phyloP scores from a whole-genome alignment of 2,113 vertebrate species.

The Macrotis lagotis region DNA sequence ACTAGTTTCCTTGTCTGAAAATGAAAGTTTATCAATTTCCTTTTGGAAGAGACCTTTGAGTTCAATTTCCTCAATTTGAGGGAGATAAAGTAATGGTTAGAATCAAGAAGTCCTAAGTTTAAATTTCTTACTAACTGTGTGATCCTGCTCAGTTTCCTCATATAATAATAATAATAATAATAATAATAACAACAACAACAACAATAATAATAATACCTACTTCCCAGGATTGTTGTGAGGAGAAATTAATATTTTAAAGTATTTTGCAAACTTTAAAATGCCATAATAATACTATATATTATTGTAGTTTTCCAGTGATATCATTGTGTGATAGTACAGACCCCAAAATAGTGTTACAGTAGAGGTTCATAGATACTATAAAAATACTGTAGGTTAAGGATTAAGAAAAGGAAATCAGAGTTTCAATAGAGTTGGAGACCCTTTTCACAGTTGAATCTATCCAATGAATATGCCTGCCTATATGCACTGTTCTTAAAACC shows the following conservation, averaged over 20 bases:
- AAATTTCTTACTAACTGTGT: not conserved
- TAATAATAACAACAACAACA: conserved; percentile 35
- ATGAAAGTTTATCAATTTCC: not conserved
- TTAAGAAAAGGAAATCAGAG: not conserved
- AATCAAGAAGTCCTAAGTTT: not conserved
- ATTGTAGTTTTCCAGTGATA: not conserved
- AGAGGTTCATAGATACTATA: not conserved
- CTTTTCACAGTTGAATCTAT: not conserved
- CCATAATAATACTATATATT: not conserved
- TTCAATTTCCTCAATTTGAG: not conserved
- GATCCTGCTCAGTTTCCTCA: not conserved
- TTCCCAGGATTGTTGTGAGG: not conserved
- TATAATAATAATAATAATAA: conserved; percentile 34
- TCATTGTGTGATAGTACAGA: not conserved
- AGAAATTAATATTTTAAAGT: not conserved
- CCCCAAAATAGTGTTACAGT: not conserved
- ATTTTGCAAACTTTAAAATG: not conserved
- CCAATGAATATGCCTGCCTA: not conserved
- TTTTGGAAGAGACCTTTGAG: not conserved
- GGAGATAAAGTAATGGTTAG: not conserved
- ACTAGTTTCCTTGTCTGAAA: not conserved
- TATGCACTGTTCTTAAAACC: not conserved
- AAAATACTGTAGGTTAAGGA: not conserved
- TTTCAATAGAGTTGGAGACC: not conserved
- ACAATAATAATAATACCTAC: conserved; percentile 17